Conservation (phyloP, 2,888 invertebrate genomes). For the Aphrophora alni region DNA sequence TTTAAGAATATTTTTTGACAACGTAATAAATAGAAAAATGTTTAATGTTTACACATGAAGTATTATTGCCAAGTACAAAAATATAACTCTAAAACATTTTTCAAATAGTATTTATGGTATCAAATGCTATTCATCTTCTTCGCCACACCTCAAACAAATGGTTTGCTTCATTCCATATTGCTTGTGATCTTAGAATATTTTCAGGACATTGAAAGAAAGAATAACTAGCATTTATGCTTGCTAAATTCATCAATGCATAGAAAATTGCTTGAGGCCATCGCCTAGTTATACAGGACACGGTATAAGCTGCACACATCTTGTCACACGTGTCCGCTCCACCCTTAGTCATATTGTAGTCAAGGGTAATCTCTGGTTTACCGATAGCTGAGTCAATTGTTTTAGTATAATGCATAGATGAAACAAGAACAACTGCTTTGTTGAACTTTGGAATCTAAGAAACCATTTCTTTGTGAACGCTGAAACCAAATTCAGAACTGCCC, state of each 20-base stretch:
- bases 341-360: constrained; percentile 31
- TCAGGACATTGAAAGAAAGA: constrained; percentile 9
- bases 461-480: constrained; percentile 26
- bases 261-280: constrained; percentile 38
- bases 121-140: background rate
- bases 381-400: constrained; percentile 19
- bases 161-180: background rate
- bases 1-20: too few species aligned
- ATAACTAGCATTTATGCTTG: background rate
- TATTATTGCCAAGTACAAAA: too few species aligned
- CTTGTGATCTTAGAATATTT: constrained; percentile 3
- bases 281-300: constrained; percentile 17
- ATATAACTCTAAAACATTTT: too few species aligned
- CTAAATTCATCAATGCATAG: constrained; percentile 22
- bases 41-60: too few species aligned
- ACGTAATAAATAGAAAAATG: too few species aligned
- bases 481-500: constrained; percentile 26
- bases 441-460: constrained; percentile 31
- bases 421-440: constrained; percentile 36
- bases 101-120: too few species aligned
- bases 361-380: constrained; percentile 35
- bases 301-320: constrained; percentile 34
- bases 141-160: constrained; percentile 9
- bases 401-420: constrained; percentile 40
- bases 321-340: constrained; percentile 36